These are phyloP conservation scores for Silvanus unidentatus DNA, from an alignment of 2,888 invertebrate genomes.

Conservation along the genomic window DNA sequence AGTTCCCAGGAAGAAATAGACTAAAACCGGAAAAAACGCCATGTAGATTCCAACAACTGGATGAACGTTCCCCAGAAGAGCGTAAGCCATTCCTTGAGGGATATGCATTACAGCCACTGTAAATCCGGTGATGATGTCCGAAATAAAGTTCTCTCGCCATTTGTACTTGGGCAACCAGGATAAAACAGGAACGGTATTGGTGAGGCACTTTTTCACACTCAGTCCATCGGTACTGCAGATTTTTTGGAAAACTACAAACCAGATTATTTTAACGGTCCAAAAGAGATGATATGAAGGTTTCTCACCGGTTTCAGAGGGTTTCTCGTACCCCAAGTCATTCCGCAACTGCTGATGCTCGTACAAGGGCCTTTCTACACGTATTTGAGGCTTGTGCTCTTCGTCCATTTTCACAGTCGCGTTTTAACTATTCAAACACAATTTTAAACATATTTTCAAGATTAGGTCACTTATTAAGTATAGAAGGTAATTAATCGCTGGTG, in stretches of 20 bases:
- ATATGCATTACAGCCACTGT: constrained; percentile 84
- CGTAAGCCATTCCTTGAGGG: constrained; percentile 67
- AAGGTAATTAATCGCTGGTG: no score
- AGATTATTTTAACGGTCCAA: no score
- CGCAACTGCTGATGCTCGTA: constrained; percentile 49
- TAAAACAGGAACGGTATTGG: constrained; percentile 46
- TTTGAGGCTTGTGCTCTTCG: constrained; percentile 22
- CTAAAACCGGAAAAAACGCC: constrained; percentile 52
- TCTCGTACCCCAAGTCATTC: constrained; percentile 46
- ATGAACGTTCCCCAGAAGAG: constrained; percentile 50
- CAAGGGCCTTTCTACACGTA: constrained; percentile 47
- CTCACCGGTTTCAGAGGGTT: constrained; percentile 46
- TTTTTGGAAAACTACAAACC: constrained; percentile 11
- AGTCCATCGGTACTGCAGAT: not conserved
- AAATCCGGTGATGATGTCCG: constrained; percentile 74
- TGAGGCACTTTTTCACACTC: constrained; percentile 7
- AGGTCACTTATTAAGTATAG: no score
- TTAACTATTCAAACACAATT: no score
- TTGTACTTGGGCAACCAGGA: constrained; percentile 61
- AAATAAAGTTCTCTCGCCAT: constrained; percentile 53
- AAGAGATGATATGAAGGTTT: no score
- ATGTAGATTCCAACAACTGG: constrained; percentile 53
- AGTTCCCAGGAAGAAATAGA: constrained; percentile 43
- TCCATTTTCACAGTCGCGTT: constrained; percentile 15
- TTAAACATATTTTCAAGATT: no score